phyloP scores from a whole-genome alignment of 1,140 invertebrate species.

The Drosophila albomicans region DNA sequence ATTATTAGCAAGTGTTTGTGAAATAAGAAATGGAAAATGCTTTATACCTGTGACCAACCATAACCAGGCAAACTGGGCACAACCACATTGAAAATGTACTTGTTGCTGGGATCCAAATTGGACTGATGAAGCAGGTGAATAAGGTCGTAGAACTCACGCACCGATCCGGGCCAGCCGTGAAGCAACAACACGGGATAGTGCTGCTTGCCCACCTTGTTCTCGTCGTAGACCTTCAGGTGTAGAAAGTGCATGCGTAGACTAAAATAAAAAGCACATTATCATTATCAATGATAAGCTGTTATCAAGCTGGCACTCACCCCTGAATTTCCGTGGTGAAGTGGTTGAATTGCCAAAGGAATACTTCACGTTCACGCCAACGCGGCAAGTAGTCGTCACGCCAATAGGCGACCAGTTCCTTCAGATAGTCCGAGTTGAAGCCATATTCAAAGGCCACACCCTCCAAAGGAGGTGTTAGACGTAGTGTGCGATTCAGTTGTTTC shows the following conservation, averaged over 20 bases:
- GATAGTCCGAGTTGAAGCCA: conserved; percentile 90
- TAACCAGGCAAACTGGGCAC: conserved; percentile 93
- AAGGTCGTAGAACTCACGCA: conserved; percentile 93
- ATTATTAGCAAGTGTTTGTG: too few relatives aligned
- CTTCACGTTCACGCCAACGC: conserved; percentile 89
- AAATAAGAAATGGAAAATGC: neutral
- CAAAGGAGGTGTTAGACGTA: conserved; percentile 86
- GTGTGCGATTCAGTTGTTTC: conserved; percentile 57
- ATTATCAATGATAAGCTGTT: conserved; percentile 57
- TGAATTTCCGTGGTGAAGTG: conserved; percentile 91
- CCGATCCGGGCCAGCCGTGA: conserved; percentile 96
- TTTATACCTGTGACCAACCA: conserved; percentile 87
- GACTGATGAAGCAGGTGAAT: conserved; percentile 89
- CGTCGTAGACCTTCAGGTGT: conserved; percentile 87
- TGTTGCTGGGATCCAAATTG: conserved; percentile 83
- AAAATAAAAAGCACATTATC: conserved; percentile 32
- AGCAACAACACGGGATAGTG: conserved; percentile 89
- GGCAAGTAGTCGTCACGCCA: conserved; percentile 90
- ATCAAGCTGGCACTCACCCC: conserved; percentile 83
- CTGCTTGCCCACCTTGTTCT: conserved; percentile 74
- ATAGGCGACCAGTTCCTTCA: conserved; percentile 89
- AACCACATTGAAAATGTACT: conserved; percentile 92
- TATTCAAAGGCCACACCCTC: conserved; percentile 89
- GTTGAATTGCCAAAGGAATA: conserved; percentile 89
- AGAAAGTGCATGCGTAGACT: conserved; percentile 92